Conservation (phyloP, 2,888 invertebrate species). For the Pristionchus japonicus region DNA sequence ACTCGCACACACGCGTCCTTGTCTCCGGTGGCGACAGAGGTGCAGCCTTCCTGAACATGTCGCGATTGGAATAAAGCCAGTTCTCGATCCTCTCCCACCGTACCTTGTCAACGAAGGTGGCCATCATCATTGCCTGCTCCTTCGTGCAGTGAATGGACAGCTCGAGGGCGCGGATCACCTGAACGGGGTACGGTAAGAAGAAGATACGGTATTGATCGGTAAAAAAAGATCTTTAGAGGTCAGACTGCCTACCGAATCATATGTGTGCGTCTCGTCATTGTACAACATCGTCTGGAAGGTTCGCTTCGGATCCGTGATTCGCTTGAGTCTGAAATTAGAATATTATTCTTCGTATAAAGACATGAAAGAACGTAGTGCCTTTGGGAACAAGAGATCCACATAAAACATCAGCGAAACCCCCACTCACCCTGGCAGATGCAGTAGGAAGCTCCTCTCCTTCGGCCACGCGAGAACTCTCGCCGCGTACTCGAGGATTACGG, state of each 20-base stretch:
- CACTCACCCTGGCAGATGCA: constrained; percentile 20
- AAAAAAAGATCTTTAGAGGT: constrained; percentile 43
- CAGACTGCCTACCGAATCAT: constrained; percentile 84
- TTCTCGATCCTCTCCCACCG: constrained; percentile 78
- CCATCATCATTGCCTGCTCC: constrained; percentile 92
- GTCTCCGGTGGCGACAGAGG: not conserved
- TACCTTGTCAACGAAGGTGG: constrained; percentile 95
- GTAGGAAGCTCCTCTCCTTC: constrained; percentile 45
- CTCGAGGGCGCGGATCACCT: constrained; percentile 90
- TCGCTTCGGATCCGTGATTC: not conserved
- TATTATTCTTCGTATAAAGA: too few relatives aligned
- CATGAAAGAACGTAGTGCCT: too few relatives aligned
- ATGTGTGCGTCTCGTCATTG: constrained; percentile 98
- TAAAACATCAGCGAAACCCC: not conserved
- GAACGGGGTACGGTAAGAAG: too few relatives aligned
- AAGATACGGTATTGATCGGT: constrained; percentile 32
- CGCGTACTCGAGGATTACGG: constrained; percentile 44
- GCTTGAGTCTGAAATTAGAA: constrained; percentile 27
- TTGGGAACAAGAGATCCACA: too few relatives aligned
- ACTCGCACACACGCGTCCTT: constrained; percentile 39
- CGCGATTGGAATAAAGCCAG: constrained; percentile 53
- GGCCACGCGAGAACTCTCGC: constrained; percentile 31
- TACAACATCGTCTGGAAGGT: constrained; percentile 84
- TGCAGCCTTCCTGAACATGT: constrained; percentile 7
- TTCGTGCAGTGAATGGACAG: constrained; percentile 91